Evolutionary conservation across 2,797 vertebrate genomes (phyloP).

Genomic region (Dromococcyx pavoninus): DNA sequence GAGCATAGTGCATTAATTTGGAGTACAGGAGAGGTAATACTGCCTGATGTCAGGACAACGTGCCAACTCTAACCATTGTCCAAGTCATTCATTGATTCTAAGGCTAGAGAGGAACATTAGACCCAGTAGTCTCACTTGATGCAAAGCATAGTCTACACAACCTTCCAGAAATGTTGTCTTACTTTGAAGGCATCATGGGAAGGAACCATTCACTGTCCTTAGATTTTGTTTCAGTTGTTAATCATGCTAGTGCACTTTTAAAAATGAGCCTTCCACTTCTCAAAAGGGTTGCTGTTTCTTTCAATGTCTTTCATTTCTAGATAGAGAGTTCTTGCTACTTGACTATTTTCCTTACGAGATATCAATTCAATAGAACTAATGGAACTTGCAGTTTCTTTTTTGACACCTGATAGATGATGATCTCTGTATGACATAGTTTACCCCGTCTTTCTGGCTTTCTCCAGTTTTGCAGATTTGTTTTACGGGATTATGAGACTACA

Average conservation of each 20-base stretch:
- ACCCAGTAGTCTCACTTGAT: not conserved
- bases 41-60: not conserved
- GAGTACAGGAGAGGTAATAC: not conserved
- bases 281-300: not conserved
- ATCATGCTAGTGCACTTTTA: not conserved
- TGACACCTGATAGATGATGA: not conserved
- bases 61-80: not conserved
- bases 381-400: not conserved
- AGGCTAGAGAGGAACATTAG: not conserved
- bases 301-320: not conserved
- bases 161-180: not conserved
- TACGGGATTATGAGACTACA: not conserved
- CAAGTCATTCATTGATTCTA: not conserved
- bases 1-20: not conserved
- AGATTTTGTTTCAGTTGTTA: not conserved
- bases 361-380: not conserved
- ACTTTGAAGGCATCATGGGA: not conserved
- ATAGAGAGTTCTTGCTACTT: not conserved
- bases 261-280: not conserved
- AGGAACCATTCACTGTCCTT: not conserved
- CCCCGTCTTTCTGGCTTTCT: not conserved
- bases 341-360: not conserved
- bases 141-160: not conserved
- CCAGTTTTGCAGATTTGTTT: not conserved
- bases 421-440: not conserved